Conservation (phyloP, 2,113 vertebrate species). For the Paramisgurnus dabryanus region DNA sequence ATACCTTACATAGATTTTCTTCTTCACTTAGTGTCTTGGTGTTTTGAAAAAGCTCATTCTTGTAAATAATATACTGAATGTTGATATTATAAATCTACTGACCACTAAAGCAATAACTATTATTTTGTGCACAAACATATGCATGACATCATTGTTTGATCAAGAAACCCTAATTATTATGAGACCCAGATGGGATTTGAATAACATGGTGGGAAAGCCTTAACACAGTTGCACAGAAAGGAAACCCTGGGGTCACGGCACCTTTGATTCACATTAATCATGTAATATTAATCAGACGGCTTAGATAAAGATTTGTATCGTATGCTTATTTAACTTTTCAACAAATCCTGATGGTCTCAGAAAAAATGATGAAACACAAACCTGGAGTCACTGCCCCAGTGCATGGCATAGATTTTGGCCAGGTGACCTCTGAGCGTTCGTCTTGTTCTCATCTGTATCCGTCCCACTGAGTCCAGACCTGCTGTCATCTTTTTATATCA, state of each 20-base stretch:
- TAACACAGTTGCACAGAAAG: no score
- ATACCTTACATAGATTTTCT: no score
- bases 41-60: no score
- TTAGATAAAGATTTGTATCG: background rate
- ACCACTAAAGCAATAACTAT: background rate
- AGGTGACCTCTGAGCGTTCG: constrained; percentile 94
- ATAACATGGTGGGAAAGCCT: constrained; percentile 12
- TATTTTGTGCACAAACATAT: background rate
- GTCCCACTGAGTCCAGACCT: constrained; percentile 93
- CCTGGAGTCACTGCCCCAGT: constrained; percentile 97
- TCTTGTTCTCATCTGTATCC: constrained; percentile 96
- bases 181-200: constrained; percentile 32
- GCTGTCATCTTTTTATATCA: constrained; percentile 85
- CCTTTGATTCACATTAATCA: constrained; percentile 3
- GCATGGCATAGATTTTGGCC: constrained; percentile 99
- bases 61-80: no score
- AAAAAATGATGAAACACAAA: constrained; percentile 53
- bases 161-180: no score
- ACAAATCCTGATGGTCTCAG: background rate
- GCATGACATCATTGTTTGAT: background rate
- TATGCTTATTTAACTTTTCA: background rate
- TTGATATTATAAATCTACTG: no score
- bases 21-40: no score
- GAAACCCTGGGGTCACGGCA: background rate
- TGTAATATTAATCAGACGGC: constrained; percentile 39